Evolutionary conservation across 1,140 invertebrate genomes (phyloP).

Genomic region (Tetranychus cinnabarinus): DNA sequence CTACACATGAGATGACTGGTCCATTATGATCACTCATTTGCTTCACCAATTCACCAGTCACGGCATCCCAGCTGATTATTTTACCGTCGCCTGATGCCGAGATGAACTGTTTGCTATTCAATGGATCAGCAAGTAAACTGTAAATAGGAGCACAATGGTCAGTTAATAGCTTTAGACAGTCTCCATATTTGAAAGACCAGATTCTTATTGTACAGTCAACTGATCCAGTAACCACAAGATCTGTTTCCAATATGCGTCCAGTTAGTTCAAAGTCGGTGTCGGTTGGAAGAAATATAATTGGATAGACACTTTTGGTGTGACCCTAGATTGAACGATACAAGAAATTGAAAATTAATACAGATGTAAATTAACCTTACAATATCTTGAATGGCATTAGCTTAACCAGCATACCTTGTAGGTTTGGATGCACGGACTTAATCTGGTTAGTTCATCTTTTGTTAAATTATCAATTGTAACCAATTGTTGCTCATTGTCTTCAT

Average conservation of each 20-base stretch:
- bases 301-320: slow-evolving; percentile 28
- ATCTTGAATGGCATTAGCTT: too few relatives aligned
- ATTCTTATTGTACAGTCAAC: slow-evolving; percentile 25
- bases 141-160: slow-evolving; percentile 26
- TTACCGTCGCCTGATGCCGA: slow-evolving; percentile 26
- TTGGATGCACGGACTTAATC: slow-evolving; percentile 11
- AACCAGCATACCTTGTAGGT: slow-evolving; percentile 12
- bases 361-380: too few relatives aligned
- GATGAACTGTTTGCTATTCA: slow-evolving; percentile 21
- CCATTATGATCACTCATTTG: slow-evolving; percentile 26
- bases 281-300: slow-evolving; percentile 26
- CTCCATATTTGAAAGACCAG: slow-evolving; percentile 26
- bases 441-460: slow-evolving; percentile 9
- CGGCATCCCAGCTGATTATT: slow-evolving; percentile 26
- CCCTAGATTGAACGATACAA: slow-evolving; percentile 15
- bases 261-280: slow-evolving; percentile 18
- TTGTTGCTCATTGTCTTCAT: background rate
- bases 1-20: slow-evolving; percentile 26
- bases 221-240: slow-evolving; percentile 25
- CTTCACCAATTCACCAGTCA: slow-evolving; percentile 20
- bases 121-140: slow-evolving; percentile 24
- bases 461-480: slow-evolving; percentile 18
- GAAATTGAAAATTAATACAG: slow-evolving; percentile 12
- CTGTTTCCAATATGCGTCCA: slow-evolving; percentile 8
- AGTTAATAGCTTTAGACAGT: slow-evolving; percentile 17